These are phyloP conservation scores for Cremastobaeus sp. DNA, from an alignment of 2,888 invertebrate genomes.

Conservation along the genomic window DNA sequence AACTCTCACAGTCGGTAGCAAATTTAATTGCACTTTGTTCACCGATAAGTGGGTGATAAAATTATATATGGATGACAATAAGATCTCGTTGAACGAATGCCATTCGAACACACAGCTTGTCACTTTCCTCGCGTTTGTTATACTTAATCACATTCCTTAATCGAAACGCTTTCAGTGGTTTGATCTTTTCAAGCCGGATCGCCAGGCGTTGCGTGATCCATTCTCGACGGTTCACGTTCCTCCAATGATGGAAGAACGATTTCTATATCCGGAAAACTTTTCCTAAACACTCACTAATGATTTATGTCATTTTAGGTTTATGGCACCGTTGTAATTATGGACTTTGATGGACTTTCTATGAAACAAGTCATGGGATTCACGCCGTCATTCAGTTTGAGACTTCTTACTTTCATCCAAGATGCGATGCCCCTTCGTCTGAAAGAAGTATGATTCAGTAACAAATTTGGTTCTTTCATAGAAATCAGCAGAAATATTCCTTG, in stretches of 20 bases:
- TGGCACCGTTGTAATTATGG: conserved; percentile 90
- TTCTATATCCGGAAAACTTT: neutral
- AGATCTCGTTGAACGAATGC: conserved; percentile 7
- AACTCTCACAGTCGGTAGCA: conserved; percentile 32
- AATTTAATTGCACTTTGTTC: conserved; percentile 54
- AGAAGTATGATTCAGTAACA: conserved; percentile 78
- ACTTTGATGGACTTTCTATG: conserved; percentile 88
- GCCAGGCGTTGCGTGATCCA: too few relatives aligned
- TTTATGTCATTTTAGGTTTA: conserved; percentile 79
- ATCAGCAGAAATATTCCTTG: too few relatives aligned
- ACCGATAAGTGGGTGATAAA: conserved; percentile 45
- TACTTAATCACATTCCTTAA: neutral
- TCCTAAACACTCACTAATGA: neutral
- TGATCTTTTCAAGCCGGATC: neutral
- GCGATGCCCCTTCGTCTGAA: conserved; percentile 91
- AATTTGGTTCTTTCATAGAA: too few relatives aligned
- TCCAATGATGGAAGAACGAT: too few relatives aligned
- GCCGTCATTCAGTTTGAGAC: conserved; percentile 86
- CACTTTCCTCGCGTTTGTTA: conserved; percentile 6
- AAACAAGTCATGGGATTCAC: conserved; percentile 86
- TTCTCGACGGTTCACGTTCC: too few relatives aligned
- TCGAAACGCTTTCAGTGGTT: neutral
- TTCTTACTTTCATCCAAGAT: conserved; percentile 90
- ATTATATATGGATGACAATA: conserved; percentile 34
- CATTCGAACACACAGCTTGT: neutral